These are phyloP conservation scores for Xanthorhoe designata DNA, from an alignment of 2,888 invertebrate species.

Conservation along the genomic window DNA sequence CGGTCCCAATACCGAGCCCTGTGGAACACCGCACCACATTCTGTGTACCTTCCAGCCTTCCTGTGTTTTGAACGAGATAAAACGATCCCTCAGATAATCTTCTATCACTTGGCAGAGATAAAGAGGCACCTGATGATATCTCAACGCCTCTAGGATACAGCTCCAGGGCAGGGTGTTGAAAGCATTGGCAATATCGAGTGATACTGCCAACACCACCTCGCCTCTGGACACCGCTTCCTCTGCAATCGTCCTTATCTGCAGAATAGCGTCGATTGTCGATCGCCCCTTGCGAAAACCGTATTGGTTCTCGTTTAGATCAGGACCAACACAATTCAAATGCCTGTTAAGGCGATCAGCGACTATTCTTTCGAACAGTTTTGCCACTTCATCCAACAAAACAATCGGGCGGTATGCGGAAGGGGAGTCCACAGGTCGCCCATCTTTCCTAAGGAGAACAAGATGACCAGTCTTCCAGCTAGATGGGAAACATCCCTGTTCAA, in stretches of 20 bases:
- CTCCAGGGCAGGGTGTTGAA: neutral
- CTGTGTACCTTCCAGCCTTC: too few relatives aligned
- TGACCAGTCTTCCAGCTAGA: neutral
- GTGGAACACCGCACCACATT: too few relatives aligned
- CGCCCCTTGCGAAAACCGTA: conserved; percentile 6
- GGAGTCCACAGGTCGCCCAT: neutral
- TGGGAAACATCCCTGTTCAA: neutral
- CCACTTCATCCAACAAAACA: neutral
- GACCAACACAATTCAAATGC: neutral
- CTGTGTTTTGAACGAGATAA: too few relatives aligned
- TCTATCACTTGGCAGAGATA: neutral
- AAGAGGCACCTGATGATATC: neutral
- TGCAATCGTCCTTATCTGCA: neutral
- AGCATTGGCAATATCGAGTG: neutral
- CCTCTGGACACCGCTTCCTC: neutral
- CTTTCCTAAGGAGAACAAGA: neutral
- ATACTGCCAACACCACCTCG: neutral
- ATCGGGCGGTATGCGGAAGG: neutral
- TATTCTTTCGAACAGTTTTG: neutral
- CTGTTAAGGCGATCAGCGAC: neutral
- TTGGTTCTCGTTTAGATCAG: neutral
- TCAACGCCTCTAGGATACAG: neutral
- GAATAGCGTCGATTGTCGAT: conserved; percentile 7
- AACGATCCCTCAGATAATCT: too few relatives aligned
- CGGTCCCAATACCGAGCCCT: too few relatives aligned